These are phyloP conservation scores for Cinclus cinclus DNA, from an alignment of 2,113 vertebrate genomes.

Conservation along the genomic window DNA sequence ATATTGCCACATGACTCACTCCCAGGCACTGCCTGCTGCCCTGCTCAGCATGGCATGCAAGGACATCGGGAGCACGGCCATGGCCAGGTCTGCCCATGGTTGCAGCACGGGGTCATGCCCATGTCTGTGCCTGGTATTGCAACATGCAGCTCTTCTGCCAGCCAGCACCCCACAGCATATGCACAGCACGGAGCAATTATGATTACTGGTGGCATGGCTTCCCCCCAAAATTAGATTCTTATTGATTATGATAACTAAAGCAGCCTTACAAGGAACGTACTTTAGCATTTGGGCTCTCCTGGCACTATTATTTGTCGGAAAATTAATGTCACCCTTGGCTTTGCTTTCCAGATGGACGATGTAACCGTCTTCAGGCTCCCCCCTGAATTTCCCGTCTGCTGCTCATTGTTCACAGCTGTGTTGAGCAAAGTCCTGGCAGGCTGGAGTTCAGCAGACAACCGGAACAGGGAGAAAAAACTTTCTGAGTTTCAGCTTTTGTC, in stretches of 20 bases:
- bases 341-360: slow-evolving; percentile 15
- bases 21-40: neutral
- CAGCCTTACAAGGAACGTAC: neutral
- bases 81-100: neutral
- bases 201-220: neutral
- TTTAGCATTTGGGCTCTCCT: neutral
- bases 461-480: neutral
- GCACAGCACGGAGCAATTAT: fast-evolving
- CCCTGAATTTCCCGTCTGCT: neutral
- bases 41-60: fast-evolving
- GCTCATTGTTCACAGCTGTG: neutral
- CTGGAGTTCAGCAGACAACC: neutral
- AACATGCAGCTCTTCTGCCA: neutral
- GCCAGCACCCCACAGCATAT: neutral
- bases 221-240: neutral
- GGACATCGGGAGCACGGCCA: fast-evolving
- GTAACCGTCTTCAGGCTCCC: neutral
- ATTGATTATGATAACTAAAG: neutral
- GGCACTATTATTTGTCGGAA: neutral
- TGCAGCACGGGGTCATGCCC: fast-evolving
- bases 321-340: neutral
- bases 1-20: fast-evolving
- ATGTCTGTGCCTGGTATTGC: neutral
- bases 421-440: neutral
- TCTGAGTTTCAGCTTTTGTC: neutral